Percentiles rank a stretch among this genome's conserved stretches.
Evolutionary conservation across 37 sponge, comb jelly and placozoan species (phyloP).

Genomic region (Haliclona indistincta): DNA sequence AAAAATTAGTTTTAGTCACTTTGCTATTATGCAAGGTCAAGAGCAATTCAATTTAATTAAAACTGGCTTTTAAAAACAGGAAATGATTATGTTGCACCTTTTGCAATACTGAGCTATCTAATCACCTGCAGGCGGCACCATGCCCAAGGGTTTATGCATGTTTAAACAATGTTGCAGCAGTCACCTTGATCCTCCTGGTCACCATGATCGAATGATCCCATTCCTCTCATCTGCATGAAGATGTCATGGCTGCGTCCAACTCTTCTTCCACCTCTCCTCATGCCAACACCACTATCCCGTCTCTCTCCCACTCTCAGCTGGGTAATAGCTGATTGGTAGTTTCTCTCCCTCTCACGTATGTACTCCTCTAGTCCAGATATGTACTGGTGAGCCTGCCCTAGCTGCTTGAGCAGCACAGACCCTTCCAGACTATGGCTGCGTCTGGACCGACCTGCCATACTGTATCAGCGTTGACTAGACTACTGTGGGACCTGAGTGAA

Average conservation of each 20-base stretch:
- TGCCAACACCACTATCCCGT: not conserved
- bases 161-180: too few relatives aligned
- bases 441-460: not conserved
- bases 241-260: constrained; percentile 2
- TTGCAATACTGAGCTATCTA: too few relatives aligned
- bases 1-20: too few relatives aligned
- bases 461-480: too few relatives aligned
- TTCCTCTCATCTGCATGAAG: constrained; percentile 2
- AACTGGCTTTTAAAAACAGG: too few relatives aligned
- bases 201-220: not conserved
- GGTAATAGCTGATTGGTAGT: not conserved
- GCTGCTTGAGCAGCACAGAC: constrained; percentile 17
- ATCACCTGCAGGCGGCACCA: too few relatives aligned
- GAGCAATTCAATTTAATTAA: too few relatives aligned
- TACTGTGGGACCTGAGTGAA: too few relatives aligned
- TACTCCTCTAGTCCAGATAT: constrained; percentile 56
- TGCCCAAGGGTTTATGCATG: too few relatives aligned
- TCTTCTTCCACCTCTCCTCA: not conserved
- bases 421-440: constrained; percentile 9
- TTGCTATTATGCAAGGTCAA: too few relatives aligned
- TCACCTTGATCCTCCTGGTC: too few relatives aligned
- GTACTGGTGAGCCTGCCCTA: constrained; percentile 44
- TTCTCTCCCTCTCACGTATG: constrained; percentile 55
- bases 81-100: too few relatives aligned
- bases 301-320: not conserved